phyloP scores from a whole-genome alignment of 2,113 vertebrate species.

The Patagioenas fasciata region DNA sequence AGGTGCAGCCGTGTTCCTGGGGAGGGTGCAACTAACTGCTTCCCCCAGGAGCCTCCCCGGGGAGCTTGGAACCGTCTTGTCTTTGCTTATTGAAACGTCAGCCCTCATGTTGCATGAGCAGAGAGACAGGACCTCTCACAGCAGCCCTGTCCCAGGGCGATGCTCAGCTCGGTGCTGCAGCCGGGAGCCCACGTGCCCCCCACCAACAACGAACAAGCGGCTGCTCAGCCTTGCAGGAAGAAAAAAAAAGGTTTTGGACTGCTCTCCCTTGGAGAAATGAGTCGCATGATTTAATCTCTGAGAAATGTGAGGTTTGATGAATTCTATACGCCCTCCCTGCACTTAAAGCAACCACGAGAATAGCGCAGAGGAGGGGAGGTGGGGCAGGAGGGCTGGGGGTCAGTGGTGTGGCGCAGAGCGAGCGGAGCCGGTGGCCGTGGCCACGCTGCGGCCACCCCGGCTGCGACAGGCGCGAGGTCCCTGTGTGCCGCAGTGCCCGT shows the following conservation, averaged over 20 bases:
- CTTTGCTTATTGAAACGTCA: neutral
- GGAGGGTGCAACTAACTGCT: neutral
- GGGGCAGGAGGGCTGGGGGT: neutral
- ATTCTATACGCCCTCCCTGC: slow-evolving; percentile 17
- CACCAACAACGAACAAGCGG: neutral
- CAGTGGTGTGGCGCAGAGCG: accelerated
- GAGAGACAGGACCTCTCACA: neutral
- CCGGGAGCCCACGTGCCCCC: neutral
- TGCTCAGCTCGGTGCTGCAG: neutral
- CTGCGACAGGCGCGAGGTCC: neutral
- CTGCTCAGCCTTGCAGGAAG: neutral
- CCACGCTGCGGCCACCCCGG: accelerated
- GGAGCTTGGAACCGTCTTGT: neutral
- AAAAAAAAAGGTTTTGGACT: neutral
- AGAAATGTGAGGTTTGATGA: slow-evolving; percentile 30
- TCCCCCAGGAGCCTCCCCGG: neutral
- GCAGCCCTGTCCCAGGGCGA: neutral
- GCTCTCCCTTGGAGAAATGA: neutral
- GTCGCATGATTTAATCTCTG: neutral
- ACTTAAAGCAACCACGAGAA: neutral
- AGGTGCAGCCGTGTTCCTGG: neutral
- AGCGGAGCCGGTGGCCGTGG: neutral
- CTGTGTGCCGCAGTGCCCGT: accelerated
- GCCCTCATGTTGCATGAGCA: neutral
- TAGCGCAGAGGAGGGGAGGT: neutral